phyloP scores from a whole-genome alignment of 2,888 invertebrate species.

The Callimorpha dominula region DNA sequence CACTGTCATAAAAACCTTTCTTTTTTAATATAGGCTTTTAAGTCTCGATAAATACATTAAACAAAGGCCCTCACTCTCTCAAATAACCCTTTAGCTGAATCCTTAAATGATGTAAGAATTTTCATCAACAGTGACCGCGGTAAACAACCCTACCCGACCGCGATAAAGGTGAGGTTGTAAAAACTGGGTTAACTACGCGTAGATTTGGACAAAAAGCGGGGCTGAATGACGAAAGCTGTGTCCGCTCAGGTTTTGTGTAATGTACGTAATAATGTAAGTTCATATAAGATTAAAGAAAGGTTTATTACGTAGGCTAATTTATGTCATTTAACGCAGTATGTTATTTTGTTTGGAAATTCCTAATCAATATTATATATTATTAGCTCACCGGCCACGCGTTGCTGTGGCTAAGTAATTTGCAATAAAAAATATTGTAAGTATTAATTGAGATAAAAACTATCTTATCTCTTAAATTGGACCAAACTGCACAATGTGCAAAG shows the following conservation, averaged over 20 bases:
- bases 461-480: too few species aligned
- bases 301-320: constrained; percentile 2
- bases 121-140: constrained; percentile 10
- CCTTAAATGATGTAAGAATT: constrained; percentile 14
- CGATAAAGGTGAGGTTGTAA: constrained; percentile 21
- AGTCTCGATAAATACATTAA: constrained; percentile 15
- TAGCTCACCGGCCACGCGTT: too few species aligned
- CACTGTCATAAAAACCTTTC: not conserved
- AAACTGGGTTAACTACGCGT: constrained; percentile 21
- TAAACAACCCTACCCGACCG: constrained; percentile 18
- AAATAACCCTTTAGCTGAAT: constrained; percentile 2
- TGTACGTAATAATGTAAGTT: constrained; percentile 20
- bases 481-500: too few species aligned
- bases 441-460: too few species aligned
- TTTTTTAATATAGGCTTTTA: not conserved
- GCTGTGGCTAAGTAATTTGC: too few species aligned
- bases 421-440: too few species aligned
- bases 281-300: constrained; percentile 17
- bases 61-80: not conserved
- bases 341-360: not conserved
- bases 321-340: not conserved
- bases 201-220: constrained; percentile 17
- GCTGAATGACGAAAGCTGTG: constrained; percentile 2
- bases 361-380: too few species aligned
- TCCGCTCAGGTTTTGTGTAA: constrained; percentile 19